Conservation (phyloP, 2,797 vertebrate genomes). For the Arrhamphus sclerolepis region DNA sequence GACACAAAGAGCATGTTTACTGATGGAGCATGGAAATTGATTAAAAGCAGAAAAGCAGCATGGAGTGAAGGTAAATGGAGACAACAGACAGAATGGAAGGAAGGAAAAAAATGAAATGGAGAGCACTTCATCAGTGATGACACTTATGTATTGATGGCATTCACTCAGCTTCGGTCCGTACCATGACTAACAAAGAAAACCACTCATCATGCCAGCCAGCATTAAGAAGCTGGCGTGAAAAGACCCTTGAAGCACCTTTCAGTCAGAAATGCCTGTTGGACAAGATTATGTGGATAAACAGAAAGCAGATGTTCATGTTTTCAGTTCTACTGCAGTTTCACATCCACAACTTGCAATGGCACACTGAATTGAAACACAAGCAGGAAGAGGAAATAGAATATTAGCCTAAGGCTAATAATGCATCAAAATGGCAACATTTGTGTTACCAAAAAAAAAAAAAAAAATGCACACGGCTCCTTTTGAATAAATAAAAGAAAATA, state of each 20-base stretch:
- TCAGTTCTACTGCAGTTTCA: slow-evolving; percentile 30
- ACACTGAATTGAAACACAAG: slow-evolving; percentile 36
- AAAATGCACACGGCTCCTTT: too few relatives aligned
- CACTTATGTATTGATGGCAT: slow-evolving; percentile 48
- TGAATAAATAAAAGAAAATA: too few relatives aligned
- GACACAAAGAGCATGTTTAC: slow-evolving; percentile 71
- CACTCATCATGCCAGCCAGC: slow-evolving; percentile 66
- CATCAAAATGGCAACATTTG: too few relatives aligned
- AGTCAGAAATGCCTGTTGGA: slow-evolving; percentile 61
- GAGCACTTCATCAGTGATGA: slow-evolving; percentile 68
- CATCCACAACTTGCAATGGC: slow-evolving; percentile 34
- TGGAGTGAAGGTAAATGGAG: slow-evolving; percentile 34
- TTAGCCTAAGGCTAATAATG: neutral
- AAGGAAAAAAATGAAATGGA: slow-evolving; percentile 26
- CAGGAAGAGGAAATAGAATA: slow-evolving; percentile 50
- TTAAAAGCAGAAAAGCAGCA: slow-evolving; percentile 67
- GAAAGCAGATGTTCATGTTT: slow-evolving; percentile 66
- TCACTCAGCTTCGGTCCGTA: slow-evolving; percentile 49
- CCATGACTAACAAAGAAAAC: slow-evolving; percentile 63
- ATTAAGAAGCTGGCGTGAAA: slow-evolving; percentile 50
- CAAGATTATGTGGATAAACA: slow-evolving; percentile 58
- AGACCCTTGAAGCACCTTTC: slow-evolving; percentile 62
- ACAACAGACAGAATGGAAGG: slow-evolving; percentile 22
- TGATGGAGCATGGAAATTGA: slow-evolving; percentile 78
- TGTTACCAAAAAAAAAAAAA: too few relatives aligned